phyloP scores from a whole-genome alignment of 2,888 invertebrate genomes.

The Eilema griseolum region DNA sequence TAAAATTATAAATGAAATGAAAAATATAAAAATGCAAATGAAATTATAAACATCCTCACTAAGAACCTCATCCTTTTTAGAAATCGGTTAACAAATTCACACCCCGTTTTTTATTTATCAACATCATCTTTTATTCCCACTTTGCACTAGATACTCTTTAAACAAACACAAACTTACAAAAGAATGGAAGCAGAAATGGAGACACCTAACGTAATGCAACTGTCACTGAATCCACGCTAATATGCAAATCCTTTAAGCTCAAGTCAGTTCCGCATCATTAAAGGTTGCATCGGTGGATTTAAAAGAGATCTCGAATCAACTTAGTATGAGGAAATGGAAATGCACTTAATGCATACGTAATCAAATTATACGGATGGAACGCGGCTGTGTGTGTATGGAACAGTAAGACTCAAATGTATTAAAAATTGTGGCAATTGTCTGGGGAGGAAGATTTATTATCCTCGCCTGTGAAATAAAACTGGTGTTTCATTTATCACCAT shows the following conservation, averaged over 20 bases:
- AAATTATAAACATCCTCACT: no score
- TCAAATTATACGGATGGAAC: conserved; percentile 74
- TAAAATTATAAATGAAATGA: no score
- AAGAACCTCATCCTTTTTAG: no score
- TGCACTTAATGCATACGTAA: conserved; percentile 86
- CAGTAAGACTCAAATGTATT: conserved; percentile 34
- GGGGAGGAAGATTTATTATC: conserved; percentile 6
- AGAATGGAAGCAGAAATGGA: not conserved
- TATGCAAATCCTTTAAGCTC: conserved; percentile 40
- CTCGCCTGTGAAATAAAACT: not conserved
- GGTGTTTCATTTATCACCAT: not conserved
- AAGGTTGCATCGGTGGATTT: conserved; percentile 68
- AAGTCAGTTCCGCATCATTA: conserved; percentile 59
- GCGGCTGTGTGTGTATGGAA: conserved; percentile 32
- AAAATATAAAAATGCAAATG: no score
- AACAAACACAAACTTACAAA: not conserved
- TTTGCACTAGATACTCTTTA: not conserved
- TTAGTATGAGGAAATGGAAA: conserved; percentile 76
- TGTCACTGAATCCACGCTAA: conserved; percentile 24
- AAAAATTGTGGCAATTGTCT: conserved; percentile 14
- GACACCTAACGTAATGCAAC: conserved; percentile 11
- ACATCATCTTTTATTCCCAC: not conserved
- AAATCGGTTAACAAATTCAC: no score
- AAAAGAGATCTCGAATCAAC: conserved; percentile 73
- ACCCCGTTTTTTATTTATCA: not conserved